Evolutionary conservation across 1,140 invertebrate genomes (phyloP), one percentile per base, ranked within the genome.

Genomic region (Drosophila seguyi): DNA sequence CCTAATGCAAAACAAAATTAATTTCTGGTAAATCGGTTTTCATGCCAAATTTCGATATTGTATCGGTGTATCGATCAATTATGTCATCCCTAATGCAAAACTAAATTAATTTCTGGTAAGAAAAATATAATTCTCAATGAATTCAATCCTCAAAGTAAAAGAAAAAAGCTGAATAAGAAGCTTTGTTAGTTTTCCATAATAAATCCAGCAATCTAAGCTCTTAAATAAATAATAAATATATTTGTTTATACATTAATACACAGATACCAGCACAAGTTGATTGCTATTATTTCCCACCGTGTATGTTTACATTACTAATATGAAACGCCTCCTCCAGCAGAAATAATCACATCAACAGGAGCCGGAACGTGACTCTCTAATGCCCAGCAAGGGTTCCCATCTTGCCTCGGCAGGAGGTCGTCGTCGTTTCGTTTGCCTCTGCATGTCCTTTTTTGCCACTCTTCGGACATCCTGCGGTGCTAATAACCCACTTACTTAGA

Each of bases 401-500:
- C 29, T 50, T 20, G 18, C 0, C 48, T 29, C 45, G 22, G 61
- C 78, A 78, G 58, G 66, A 38, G 66, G 76, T 59, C 65, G 6
- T 18, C 31, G 76, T 59, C 65, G 6, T 18, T 50, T 50, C 29
- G 2, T 3, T 25, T 18, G 47, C 25, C 47, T 11, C 59, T 58
- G 61, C 58, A 57, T 72, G 68, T 72, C 66, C 69, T 72, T 73
- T 72, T 73, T 50, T 31, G 69, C 67, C 53, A 50, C 67, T 55
- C 34, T 72, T 71, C 58, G 63, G 81, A 52, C 66, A 72, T 88
- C 85, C 85, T 90, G 85, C 81, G 78, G 85, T 67, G 85, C 78
- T 88, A 88, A 88, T 88, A 88, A 90, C 85, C 85, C 81, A 88
- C 85, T 90, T 88, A 88, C 85, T 88, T 90, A 88, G 83, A 90